Percentiles rank a stretch among this genome's conserved stretches.
phyloP scores from a whole-genome alignment of 2,888 invertebrate genomes.

The Coleophora deauratella region DNA sequence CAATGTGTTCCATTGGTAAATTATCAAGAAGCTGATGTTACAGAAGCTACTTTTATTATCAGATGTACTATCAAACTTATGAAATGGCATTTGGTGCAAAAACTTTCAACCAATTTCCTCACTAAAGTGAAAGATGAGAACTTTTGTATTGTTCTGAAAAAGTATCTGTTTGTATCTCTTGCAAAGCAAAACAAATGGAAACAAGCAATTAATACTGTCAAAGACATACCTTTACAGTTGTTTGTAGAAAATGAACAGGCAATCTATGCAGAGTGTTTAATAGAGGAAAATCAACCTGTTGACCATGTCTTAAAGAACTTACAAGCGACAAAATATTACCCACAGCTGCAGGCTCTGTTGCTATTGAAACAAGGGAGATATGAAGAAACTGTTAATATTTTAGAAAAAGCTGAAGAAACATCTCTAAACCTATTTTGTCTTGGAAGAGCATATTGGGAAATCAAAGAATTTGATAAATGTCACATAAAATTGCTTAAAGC shows the following conservation, averaged over 20 bases:
- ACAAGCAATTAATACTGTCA: slow-evolving; percentile 54
- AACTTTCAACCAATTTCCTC: slow-evolving; percentile 53
- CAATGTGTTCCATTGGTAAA: slow-evolving; percentile 57
- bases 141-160: slow-evolving; percentile 37
- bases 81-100: slow-evolving; percentile 57
- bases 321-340: slow-evolving; percentile 33
- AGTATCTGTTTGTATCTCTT: slow-evolving; percentile 43
- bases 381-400: slow-evolving; percentile 68
- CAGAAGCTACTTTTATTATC: slow-evolving; percentile 51
- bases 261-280: slow-evolving; percentile 47
- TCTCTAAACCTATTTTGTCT: slow-evolving; percentile 73
- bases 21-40: slow-evolving; percentile 47
- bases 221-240: slow-evolving; percentile 33
- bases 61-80: slow-evolving; percentile 53
- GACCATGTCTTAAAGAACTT: slow-evolving; percentile 39
- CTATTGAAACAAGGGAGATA: slow-evolving; percentile 65
- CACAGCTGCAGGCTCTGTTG: slow-evolving; percentile 64
- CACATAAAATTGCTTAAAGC: slow-evolving; percentile 79
- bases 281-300: slow-evolving; percentile 41
- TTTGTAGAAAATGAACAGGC: slow-evolving; percentile 39
- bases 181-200: slow-evolving; percentile 65
- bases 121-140: slow-evolving; percentile 41
- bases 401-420: slow-evolving; percentile 55
- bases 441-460: slow-evolving; percentile 76
- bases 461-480: slow-evolving; percentile 74